Percentiles rank a stretch among this genome's conserved stretches.
phyloP scores from a whole-genome alignment of 2,113 vertebrate species.

The Paedocypris sp. region DNA sequence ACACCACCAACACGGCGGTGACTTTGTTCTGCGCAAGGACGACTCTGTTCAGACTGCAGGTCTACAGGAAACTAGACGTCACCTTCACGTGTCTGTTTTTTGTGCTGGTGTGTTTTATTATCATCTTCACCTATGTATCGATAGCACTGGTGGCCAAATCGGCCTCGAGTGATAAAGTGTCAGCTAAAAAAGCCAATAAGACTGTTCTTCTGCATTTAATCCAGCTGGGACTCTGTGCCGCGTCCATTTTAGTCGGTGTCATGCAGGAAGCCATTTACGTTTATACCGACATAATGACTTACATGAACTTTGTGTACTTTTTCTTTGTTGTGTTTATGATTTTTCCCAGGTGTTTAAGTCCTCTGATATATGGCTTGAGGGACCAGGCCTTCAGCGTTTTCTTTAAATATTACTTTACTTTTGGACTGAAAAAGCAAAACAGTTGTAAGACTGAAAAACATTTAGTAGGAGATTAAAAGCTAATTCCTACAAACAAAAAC shows the following conservation, averaged over 20 bases:
- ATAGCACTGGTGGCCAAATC: slow-evolving; percentile 16
- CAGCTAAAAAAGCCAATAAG: slow-evolving; percentile 25
- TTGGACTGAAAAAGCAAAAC: background rate
- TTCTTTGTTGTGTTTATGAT: slow-evolving; percentile 32
- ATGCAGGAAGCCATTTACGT: background rate
- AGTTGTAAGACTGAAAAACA: background rate
- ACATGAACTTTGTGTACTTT: slow-evolving; percentile 22
- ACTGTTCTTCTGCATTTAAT: slow-evolving; percentile 23
- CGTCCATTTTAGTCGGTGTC: background rate
- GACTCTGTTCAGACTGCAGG: background rate
- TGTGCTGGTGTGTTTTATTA: background rate
- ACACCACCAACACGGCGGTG: background rate
- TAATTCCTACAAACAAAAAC: background rate
- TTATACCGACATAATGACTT: background rate
- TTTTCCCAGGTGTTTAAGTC: slow-evolving; percentile 36
- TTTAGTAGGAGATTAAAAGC: background rate
- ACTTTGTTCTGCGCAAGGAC: slow-evolving; percentile 2
- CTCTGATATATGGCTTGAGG: slow-evolving; percentile 41
- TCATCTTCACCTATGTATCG: slow-evolving; percentile 16
- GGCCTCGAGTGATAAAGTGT: background rate
- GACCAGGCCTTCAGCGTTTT: slow-evolving; percentile 32
- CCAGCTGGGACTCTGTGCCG: background rate
- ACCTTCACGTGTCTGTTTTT: slow-evolving; percentile 1
- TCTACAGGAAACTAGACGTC: background rate
- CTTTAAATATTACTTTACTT: slow-evolving; percentile 11